A percentile compares a stretch with the other conserved stretches of the same genome.
phyloP scores from a whole-genome alignment of 2,888 invertebrate species.

The Cantharis rufa region DNA sequence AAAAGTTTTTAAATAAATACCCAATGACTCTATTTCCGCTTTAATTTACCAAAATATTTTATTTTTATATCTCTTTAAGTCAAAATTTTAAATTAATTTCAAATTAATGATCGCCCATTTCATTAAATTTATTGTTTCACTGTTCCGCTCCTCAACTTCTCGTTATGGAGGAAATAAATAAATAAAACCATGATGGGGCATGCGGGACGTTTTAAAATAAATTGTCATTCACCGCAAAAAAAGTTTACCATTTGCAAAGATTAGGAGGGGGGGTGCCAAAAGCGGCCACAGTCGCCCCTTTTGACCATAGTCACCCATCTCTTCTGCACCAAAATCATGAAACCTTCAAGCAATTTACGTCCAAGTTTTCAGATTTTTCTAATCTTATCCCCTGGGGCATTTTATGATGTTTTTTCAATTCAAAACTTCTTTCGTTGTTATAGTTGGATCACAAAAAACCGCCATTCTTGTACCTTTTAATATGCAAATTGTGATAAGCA shows the following conservation, averaged over 20 bases:
- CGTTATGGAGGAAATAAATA: background rate
- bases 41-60: constrained; percentile 16
- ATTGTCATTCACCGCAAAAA: too few relatives aligned
- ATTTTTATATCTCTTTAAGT: constrained; percentile 16
- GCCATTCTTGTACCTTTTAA: background rate
- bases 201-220: too few relatives aligned
- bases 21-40: constrained; percentile 34
- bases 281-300: too few relatives aligned
- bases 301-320: too few relatives aligned
- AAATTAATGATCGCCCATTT: constrained; percentile 6
- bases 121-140: background rate
- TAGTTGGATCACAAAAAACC: background rate
- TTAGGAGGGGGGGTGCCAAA: too few relatives aligned
- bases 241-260: too few relatives aligned
- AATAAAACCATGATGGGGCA: background rate
- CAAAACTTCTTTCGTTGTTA: background rate
- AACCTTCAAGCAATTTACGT: background rate
- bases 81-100: constrained; percentile 6
- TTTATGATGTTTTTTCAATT: background rate
- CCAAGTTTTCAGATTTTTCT: background rate
- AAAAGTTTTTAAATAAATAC: constrained; percentile 44
- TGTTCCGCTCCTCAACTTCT: background rate
- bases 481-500: background rate
- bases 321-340: too few relatives aligned
- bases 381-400: background rate